Evolutionary conservation across 2,888 invertebrate genomes (phyloP).

Genomic region (Pantelozetes paolii): DNA sequence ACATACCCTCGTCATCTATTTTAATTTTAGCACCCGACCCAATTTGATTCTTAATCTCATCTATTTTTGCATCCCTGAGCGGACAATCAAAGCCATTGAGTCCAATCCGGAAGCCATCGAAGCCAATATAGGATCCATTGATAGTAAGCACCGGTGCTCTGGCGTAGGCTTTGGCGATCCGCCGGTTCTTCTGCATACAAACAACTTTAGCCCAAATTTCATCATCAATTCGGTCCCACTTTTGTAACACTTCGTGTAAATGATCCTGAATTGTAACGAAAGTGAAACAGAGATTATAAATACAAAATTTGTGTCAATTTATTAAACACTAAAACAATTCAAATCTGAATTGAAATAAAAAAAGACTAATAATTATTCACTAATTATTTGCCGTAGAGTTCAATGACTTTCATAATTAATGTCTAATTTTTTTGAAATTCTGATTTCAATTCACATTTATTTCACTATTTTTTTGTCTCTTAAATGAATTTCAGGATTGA

Average conservation of each 20-base stretch:
- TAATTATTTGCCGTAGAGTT: too few relatives aligned
- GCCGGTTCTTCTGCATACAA: conserved; percentile 87
- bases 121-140: conserved; percentile 91
- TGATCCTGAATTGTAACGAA: conserved; percentile 71
- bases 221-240: conserved; percentile 95
- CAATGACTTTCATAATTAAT: too few relatives aligned
- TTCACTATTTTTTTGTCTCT: too few relatives aligned
- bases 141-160: conserved; percentile 90
- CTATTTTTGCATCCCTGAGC: conserved; percentile 83
- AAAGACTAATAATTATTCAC: too few relatives aligned
- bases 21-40: conserved; percentile 91
- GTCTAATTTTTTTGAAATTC: too few relatives aligned
- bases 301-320: too few relatives aligned
- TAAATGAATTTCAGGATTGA: too few relatives aligned
- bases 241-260: conserved; percentile 91
- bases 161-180: conserved; percentile 96
- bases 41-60: conserved; percentile 85
- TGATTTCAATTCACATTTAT: too few relatives aligned
- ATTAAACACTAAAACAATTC: too few relatives aligned
- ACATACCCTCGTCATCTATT: conserved; percentile 78
- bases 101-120: conserved; percentile 96
- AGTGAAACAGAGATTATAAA: too few relatives aligned
- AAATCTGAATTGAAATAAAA: too few relatives aligned
- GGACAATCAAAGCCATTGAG: conserved; percentile 94
- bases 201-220: conserved; percentile 99